Evolutionary conservation across 2,888 invertebrate genomes (phyloP), one percentile per base, ranked within the genome.

Genomic region (Steinernema hermaphroditum): DNA sequence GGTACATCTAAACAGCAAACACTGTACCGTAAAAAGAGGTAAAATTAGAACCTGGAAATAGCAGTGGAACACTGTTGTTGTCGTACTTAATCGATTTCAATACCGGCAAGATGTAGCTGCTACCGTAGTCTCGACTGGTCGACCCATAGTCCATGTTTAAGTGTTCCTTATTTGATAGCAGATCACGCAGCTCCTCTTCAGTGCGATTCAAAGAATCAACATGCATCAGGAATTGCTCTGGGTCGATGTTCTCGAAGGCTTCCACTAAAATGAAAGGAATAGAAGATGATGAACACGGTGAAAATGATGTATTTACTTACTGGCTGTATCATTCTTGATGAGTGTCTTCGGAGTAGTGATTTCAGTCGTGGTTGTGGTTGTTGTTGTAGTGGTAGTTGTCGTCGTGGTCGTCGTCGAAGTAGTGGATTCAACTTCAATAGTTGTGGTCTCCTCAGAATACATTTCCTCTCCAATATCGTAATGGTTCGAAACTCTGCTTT

Each of bases 31-130:
- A n/a, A n/a, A n/a, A n/a, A n/a, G n/a, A n/a, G n/a, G n/a, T n/a
- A n/a, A n/a, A n/a, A n/a, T n/a, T n/a, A n/a, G n/a, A 41, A 85
- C 85, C 86, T 37, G 80, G 69, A 72, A 86, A 86, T 2, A 84
- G 77, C 32, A 83, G 68, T 4, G 86, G 86, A 16, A 81, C 83
- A 44, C 78, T 80, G 49, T 80, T 84, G 71, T 86, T 86, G 70
- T 86, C 86, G 71, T 86, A 86, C 32, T 81, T 74, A 22, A 80
- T 77, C 29, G 78, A 75, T 43, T 80, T 79, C 22, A 86, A 72
- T 1, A 86, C 76, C 0, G 86, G 85, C 27, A 82, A 72, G 9
- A 86, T 76, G 74, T 80, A 85, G 41, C 84, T 86, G 62, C 81
- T 83, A 43, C 84, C 84, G 62, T 80, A 76, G 72, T 84, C 85